Conservation (phyloP, 2,888 invertebrate genomes). For the Drosophila merina region DNA sequence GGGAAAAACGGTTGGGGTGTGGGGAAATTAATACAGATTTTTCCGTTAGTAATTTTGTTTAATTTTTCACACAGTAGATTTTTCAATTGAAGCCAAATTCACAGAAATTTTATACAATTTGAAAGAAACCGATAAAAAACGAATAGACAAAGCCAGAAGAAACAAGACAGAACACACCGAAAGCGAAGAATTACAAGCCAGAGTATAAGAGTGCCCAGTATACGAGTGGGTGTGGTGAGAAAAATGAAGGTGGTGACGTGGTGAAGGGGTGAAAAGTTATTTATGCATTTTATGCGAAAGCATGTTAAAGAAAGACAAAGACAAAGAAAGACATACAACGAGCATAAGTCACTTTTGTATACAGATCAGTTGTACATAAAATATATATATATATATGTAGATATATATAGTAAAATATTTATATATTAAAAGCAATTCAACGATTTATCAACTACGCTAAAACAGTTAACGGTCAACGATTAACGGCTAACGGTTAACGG, state of each 20-base stretch:
- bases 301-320: constrained; percentile 69
- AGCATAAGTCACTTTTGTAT: constrained; percentile 78
- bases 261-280: constrained; percentile 31
- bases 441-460: constrained; percentile 16
- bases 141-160: constrained; percentile 8
- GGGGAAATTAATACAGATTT: constrained; percentile 58
- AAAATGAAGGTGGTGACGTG: constrained; percentile 13
- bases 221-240: constrained; percentile 5
- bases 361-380: constrained; percentile 23
- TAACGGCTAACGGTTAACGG: no score
- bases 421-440: constrained; percentile 22
- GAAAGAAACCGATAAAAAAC: constrained; percentile 18
- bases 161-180: constrained; percentile 5
- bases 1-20: neutral
- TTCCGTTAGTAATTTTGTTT: constrained; percentile 73
- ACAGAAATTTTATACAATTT: constrained; percentile 47
- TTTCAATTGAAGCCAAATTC: constrained; percentile 59
- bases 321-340: constrained; percentile 80
- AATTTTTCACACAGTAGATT: constrained; percentile 17
- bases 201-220: constrained; percentile 2
- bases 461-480: constrained; percentile 6
- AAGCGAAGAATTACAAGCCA: constrained; percentile 10
- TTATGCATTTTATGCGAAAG: constrained; percentile 65
- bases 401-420: neutral
- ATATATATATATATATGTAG: neutral